Conservation (phyloP, 2,113 vertebrate species). For the Athene cunicularia region DNA sequence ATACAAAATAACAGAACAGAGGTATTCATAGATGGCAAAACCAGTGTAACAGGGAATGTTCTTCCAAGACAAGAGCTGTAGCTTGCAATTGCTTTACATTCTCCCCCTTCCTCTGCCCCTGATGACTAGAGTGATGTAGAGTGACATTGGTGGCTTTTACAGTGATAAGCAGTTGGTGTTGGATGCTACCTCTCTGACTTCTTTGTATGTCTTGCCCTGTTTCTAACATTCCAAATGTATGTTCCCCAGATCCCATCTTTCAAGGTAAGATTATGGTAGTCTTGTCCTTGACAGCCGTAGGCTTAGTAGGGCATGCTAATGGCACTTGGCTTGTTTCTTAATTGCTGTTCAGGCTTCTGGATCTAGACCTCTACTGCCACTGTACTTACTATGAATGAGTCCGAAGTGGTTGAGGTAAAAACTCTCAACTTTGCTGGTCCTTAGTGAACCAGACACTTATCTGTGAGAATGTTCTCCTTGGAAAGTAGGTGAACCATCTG, state of each 20-base stretch:
- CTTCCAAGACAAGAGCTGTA: not conserved
- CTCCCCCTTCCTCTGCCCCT: not conserved
- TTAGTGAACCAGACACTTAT: not conserved
- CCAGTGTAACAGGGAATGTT: not conserved
- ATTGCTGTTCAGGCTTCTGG: not conserved
- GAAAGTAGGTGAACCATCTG: not conserved
- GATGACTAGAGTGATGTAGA: not conserved
- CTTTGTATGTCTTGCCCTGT: not conserved
- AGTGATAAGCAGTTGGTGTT: not conserved
- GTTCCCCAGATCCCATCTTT: not conserved
- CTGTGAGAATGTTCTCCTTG: not conserved
- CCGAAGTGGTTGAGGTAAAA: not conserved
- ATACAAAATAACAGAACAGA: not conserved
- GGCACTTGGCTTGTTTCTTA: not conserved
- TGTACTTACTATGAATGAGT: not conserved
- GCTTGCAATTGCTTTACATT: not conserved
- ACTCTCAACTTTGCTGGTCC: not conserved
- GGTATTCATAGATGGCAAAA: not conserved
- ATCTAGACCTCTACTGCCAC: not conserved
- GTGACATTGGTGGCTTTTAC: not conserved
- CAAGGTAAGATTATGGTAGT: not conserved
- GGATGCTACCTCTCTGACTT: not conserved
- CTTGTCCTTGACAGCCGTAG: not conserved
- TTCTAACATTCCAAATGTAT: not conserved
- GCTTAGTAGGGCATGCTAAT: not conserved